Conservation (phyloP, 2,797 vertebrate species). For the Morelia viridis region DNA sequence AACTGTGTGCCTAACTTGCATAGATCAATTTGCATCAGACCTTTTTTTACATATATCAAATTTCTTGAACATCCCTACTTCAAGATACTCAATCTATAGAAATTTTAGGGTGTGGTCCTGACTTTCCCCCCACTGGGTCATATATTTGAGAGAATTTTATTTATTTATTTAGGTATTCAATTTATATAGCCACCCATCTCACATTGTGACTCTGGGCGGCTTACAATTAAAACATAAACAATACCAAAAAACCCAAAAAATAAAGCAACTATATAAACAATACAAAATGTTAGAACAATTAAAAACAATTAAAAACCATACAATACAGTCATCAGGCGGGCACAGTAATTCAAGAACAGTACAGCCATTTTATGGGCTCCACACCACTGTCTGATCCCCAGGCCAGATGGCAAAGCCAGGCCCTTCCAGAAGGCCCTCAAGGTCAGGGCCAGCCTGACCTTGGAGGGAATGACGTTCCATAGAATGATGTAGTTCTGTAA, state of each 20-base stretch:
- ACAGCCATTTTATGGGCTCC: background rate
- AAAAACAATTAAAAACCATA: background rate
- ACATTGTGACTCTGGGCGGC: background rate
- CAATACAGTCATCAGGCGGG: background rate
- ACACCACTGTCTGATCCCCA: background rate
- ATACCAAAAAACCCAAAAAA: background rate
- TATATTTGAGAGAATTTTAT: slow-evolving; percentile 47
- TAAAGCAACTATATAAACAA: background rate
- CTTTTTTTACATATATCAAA: background rate
- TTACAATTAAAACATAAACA: background rate
- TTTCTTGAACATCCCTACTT: background rate
- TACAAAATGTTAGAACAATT: background rate
- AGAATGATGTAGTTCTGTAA: slow-evolving; percentile 27
- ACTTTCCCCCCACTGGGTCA: slow-evolving; percentile 34
- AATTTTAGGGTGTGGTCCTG: background rate
- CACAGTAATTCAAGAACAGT: background rate
- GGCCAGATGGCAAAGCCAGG: background rate
- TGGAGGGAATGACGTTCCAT: background rate
- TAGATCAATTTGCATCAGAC: background rate
- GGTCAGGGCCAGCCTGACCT: background rate
- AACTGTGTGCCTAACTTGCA: background rate
- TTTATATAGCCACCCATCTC: background rate
- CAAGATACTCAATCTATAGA: background rate
- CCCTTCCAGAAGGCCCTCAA: background rate
- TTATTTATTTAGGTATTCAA: background rate